phyloP scores from a whole-genome alignment of 2,113 vertebrate genomes.

The Pelodiscus sinensis region DNA sequence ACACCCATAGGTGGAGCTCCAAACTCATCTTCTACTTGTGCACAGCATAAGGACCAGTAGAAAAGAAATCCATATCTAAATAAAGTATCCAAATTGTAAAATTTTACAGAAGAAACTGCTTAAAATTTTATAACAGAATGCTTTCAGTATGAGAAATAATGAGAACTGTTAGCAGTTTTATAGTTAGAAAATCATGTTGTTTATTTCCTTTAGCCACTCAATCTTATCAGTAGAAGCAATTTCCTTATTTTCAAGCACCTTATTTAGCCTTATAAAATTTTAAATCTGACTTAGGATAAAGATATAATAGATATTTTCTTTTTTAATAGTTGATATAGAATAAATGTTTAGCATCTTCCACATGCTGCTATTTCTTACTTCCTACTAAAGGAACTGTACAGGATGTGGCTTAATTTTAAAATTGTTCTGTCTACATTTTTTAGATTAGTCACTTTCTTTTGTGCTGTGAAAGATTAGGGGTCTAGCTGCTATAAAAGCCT shows the following conservation, averaged over 20 bases:
- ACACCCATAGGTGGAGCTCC: conserved; percentile 67
- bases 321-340: conserved; percentile 20
- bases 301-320: background rate
- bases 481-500: background rate
- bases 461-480: background rate
- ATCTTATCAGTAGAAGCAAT: background rate
- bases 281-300: conserved; percentile 5
- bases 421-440: background rate
- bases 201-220: conserved; percentile 48
- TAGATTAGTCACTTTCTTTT: background rate
- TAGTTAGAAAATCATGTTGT: conserved; percentile 32
- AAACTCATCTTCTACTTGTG: conserved; percentile 7
- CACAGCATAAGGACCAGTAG: fast-evolving
- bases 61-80: conserved; percentile 24
- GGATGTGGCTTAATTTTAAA: background rate
- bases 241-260: conserved; percentile 16
- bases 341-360: conserved; percentile 18
- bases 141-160: conserved; percentile 51
- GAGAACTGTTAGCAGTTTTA: conserved; percentile 46
- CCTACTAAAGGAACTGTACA: background rate
- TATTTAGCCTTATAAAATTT: conserved; percentile 38
- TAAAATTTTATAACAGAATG: conserved; percentile 52
- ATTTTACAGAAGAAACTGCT: conserved; percentile 40
- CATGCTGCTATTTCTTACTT: background rate
- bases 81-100: conserved; percentile 44